These are phyloP conservation scores for Gerris lacustris DNA, from an alignment of 2,888 invertebrate genomes.

Conservation along the genomic window DNA sequence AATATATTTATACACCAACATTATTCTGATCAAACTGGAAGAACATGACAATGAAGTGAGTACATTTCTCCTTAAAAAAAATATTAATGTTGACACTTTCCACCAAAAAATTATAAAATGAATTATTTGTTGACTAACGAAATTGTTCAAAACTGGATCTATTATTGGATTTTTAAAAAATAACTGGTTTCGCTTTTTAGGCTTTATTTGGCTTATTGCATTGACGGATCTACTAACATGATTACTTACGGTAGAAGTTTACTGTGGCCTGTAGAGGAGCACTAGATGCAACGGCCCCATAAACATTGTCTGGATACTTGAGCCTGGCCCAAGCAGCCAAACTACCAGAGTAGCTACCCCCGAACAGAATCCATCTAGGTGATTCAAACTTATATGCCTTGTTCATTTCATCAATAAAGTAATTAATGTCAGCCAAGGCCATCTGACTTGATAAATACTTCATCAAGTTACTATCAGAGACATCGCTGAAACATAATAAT, in stretches of 20 bases:
- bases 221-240: no score
- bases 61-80: no score
- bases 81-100: no score
- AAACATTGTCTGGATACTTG: conserved; percentile 76
- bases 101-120: no score
- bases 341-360: conserved; percentile 87
- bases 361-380: conserved; percentile 78
- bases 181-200: no score
- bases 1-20: no score
- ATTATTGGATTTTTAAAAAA: no score
- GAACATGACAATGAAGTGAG: no score
- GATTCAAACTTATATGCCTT: conserved; percentile 44
- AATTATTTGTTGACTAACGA: no score
- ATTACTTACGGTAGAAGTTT: conserved; percentile 38
- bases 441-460: conserved; percentile 64
- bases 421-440: conserved; percentile 72
- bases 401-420: conserved; percentile 64
- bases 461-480: neutral
- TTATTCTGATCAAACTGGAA: no score
- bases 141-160: no score
- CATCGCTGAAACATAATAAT: neutral
- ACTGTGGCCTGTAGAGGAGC: conserved; percentile 74
- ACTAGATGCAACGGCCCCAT: conserved; percentile 76
- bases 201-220: no score
- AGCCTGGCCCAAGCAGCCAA: conserved; percentile 78